Base-by-base conservation (phyloP, 2,113 vertebrate species). In the Pelecanoides urinatrix region DNA sequence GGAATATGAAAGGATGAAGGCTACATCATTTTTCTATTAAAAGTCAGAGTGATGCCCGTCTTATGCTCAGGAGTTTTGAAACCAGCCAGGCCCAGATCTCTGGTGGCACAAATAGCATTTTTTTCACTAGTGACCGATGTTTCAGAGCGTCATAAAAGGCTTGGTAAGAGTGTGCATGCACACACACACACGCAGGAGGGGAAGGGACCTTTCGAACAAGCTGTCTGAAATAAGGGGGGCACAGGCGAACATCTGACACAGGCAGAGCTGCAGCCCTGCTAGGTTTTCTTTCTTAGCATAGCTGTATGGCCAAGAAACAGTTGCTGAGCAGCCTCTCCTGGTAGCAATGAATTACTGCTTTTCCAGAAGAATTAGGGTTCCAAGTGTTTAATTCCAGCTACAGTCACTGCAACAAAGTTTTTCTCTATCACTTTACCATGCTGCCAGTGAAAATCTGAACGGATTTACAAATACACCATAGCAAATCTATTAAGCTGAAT, bases 291-390 rank as follows among this genome's bases (percentile, higher is more conserved):
- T 10, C 34, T n/a, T 53, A 72, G 8, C 19, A 5, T 18, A 8
- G 4, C 44, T 79, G 52, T 23, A 13, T 1, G 4, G 42, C 29
- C 56, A 52, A 91, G 34, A 77, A 84, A 45, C 80, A 88, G 93
- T 42, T 86, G 73, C 82, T 72, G 86, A 95, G 82, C 86, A 81
- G 56, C 96, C 95, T 79, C 97, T 97, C 49, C 87, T 96, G 96
- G 93, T 42, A 76, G 61, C 91, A 88, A 62, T 9, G 4, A 72
- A 72, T 77, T 86, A 96, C 26, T 96, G 72, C 91, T 94, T 89
- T 93, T 77, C 61, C n/a, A 74, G 47, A 62, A 73, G 11, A 92
- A 66, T 2, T 62, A 13, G 13, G 61, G 30, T 94, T 75, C 40
- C 23, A 59, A 58, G 25, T 6, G 19, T 65, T 72, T 65, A 10